Conservation (phyloP, 2,888 invertebrate species). For the Microctonus brassicae region DNA sequence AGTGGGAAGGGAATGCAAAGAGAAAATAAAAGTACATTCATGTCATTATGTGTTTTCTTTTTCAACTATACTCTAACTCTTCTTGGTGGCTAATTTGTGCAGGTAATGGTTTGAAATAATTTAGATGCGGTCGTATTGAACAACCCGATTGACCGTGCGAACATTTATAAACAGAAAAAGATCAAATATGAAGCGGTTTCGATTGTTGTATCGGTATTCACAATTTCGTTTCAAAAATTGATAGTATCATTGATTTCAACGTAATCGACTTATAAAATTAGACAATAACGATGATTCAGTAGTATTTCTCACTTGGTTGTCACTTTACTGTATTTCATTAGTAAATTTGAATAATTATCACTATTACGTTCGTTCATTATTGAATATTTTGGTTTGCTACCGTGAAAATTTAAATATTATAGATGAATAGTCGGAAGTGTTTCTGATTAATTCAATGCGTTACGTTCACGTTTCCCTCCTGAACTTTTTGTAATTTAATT, state of each 20-base stretch:
- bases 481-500: no score
- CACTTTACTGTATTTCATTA: neutral
- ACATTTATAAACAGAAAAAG: slow-evolving; percentile 27
- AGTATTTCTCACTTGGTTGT: neutral
- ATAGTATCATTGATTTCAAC: slow-evolving; percentile 7
- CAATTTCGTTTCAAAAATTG: neutral
- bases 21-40: no score
- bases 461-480: neutral
- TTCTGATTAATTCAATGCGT: neutral
- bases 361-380: neutral
- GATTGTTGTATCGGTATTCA: slow-evolving; percentile 6
- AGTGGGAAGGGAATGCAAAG: neutral
- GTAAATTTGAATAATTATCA: neutral
- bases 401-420: no score
- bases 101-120: slow-evolving; percentile 15
- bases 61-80: slow-evolving; percentile 13
- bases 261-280: neutral
- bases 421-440: neutral
- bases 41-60: neutral
- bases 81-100: slow-evolving; percentile 22
- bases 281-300: slow-evolving; percentile 4
- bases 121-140: slow-evolving; percentile 16
- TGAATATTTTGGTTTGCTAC: no score
- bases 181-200: slow-evolving; percentile 3
- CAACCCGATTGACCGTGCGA: slow-evolving; percentile 12